Base-by-base conservation (phyloP, 2,888 invertebrate genomes). In the Ochropleura leucogaster region DNA sequence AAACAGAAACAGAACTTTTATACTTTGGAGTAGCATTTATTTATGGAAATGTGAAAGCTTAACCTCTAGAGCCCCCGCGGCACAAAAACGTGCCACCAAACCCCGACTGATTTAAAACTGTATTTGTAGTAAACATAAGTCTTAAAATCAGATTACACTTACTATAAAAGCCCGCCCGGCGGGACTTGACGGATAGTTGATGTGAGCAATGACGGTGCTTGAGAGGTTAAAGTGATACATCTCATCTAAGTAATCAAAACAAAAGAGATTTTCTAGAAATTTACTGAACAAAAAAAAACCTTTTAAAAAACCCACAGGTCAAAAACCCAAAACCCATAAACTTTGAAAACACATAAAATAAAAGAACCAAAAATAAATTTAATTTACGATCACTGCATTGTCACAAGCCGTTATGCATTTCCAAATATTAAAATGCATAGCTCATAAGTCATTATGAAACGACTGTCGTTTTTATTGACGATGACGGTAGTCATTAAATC, bases 341-440 rank as follows among this genome's bases (percentile, higher is more conserved):
- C 51, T 77, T 55, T 51, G 10, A 20, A 57, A 68, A 81, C 30
- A 51, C 51, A 77, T 76, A 76, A 76, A 78, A 82, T 40, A 16
- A 59, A 62, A 55, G 46, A 60, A 67, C 47, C 42, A 66, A 55
- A 63, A 74, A 85, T 79, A 77, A 83, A 86, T 63, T 80, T 49
- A 71, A 83, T 85, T 85, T 83, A 84, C 72, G 40, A 59, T 68
- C 20, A 49, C 60, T 68, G 85, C 85, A 82, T 62, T 78, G 83
- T 82, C 78, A 68, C 42, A 47, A 47, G 40, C 57, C 64, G 66
- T 72, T 79, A 77, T 68, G 72, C 72, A 42, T 44, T 80, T 72
- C 49, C 55, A 74, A 80, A 79, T 76, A 73, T 75, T 75, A 76
- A 78, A 79, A 76, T 75, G 76, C 72, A 72, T 74, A 18, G 62